Base-by-base conservation (phyloP, 2,888 invertebrate species). In the Melinopterus prodromus region DNA sequence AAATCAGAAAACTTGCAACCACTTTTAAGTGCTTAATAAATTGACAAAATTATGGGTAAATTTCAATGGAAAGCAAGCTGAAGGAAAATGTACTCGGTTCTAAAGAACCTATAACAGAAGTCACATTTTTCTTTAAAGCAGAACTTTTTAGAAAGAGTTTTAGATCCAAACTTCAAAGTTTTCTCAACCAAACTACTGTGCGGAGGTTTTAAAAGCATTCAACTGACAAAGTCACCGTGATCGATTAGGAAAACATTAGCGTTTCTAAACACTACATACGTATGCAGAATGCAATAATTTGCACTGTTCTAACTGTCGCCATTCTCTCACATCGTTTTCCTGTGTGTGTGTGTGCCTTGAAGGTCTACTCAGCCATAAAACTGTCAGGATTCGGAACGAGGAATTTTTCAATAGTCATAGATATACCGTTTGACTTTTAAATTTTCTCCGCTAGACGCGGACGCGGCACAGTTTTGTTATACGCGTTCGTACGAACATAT, bases 401-500 rank as follows among this genome's bases (percentile, higher is more conserved):
- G 74, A 74, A 74, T 74, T 74, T 74, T 74, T 74, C 74, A 74
- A 74, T 74, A 74, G 74, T 74, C 74, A 74, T 74, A 74, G 74
- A 74, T 74, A 74, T 53, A 53, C 53, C 53, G 53, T 53, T 53
- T 53, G 53, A 53, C 53, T 53, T 53, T 53, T 53, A 53, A 53
- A 53, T 53, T 53, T 53, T 53, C 53, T 12, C 26, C 26, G 26
- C 9, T 53, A 53, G 53, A 53, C 53, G 53, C 2, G 3, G 53
- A 53, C 53, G 53, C n/a, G 1, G 53, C 74, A 37, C 26, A 37
- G 35, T 74, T 74, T 74, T 74, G 74, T 74, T 74, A 74, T 37
- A 37, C 74, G 35, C 74, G 16, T n/a, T 36, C 74, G 74, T 35
- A 74, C 35, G 74, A 53, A 53, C 53, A 53, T 53, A 53, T 53